Evolutionary conservation across 2,888 invertebrate species (phyloP).

Genomic region (Eupeodes latifasciatus): DNA sequence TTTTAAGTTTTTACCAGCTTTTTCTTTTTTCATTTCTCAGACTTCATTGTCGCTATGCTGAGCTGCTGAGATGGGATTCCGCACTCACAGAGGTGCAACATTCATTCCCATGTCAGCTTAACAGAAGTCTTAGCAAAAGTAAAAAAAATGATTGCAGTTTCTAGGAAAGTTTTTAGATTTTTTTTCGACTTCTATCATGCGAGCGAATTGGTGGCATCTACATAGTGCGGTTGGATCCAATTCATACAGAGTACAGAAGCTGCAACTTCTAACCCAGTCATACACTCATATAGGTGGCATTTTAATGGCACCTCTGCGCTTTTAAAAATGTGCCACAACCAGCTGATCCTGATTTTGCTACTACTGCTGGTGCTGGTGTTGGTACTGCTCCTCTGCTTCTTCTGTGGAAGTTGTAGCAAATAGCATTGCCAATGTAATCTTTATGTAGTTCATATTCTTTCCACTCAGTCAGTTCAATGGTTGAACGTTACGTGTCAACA

Average conservation of each 20-base stretch:
- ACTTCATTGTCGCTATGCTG: constrained; percentile 13
- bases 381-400: neutral
- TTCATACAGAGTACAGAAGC: constrained; percentile 20
- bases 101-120: constrained; percentile 69
- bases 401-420: neutral
- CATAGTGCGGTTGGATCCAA: constrained; percentile 30
- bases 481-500: constrained; percentile 49
- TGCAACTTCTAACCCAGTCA: constrained; percentile 30
- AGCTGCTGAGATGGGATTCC: constrained; percentile 40
- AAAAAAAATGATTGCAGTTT: constrained; percentile 32
- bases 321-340: constrained; percentile 43
- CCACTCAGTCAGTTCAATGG: constrained; percentile 43
- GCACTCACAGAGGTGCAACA: constrained; percentile 51
- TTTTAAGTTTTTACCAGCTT: neutral
- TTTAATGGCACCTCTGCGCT: constrained; percentile 65
- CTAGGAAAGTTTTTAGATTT: constrained; percentile 53
- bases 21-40: neutral
- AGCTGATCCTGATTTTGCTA: constrained; percentile 27
- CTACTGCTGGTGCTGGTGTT: neutral
- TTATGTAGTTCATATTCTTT: constrained; percentile 54
- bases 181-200: constrained; percentile 48
- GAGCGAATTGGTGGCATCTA: constrained; percentile 24
- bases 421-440: constrained; percentile 47
- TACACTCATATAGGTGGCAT: constrained; percentile 48
- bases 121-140: constrained; percentile 33